Conservation (phyloP, 37 sponge, comb jelly and placozoan genomes). For the Spongilla lacustris region DNA sequence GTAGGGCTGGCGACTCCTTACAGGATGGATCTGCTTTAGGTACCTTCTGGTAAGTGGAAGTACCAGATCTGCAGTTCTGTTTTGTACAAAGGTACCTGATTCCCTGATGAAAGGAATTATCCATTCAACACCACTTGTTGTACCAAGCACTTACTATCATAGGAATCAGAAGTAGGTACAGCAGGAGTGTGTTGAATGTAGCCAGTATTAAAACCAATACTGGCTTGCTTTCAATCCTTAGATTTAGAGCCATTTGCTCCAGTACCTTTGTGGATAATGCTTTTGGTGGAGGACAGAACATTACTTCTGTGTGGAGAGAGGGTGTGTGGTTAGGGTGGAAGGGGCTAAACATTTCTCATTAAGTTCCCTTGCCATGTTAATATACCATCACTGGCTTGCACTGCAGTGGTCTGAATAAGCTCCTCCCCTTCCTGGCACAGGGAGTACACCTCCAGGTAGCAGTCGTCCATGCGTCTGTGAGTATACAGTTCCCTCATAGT, state of each 20-base stretch:
- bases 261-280: neutral
- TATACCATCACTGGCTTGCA: constrained; percentile 44
- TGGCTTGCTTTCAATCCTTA: constrained; percentile 35
- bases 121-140: neutral
- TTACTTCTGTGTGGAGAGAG: constrained; percentile 17
- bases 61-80: neutral
- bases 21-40: neutral
- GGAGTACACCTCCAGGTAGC: constrained; percentile 31
- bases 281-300: constrained; percentile 40
- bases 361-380: neutral
- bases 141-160: constrained; percentile 21
- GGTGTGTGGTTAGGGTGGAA: neutral
- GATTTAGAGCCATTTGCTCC: constrained; percentile 27
- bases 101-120: neutral
- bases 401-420: neutral
- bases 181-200: neutral
- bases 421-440: constrained; percentile 51
- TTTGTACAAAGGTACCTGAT: neutral
- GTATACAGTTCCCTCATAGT: constrained; percentile 16
- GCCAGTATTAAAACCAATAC: constrained; percentile 17
- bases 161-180: constrained; percentile 36
- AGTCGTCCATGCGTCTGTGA: constrained; percentile 12
- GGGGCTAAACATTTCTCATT: neutral
- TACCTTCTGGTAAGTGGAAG: neutral
- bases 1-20: neutral